Conservation (phyloP, 2,888 invertebrate species). For the Nomada ferruginata region DNA sequence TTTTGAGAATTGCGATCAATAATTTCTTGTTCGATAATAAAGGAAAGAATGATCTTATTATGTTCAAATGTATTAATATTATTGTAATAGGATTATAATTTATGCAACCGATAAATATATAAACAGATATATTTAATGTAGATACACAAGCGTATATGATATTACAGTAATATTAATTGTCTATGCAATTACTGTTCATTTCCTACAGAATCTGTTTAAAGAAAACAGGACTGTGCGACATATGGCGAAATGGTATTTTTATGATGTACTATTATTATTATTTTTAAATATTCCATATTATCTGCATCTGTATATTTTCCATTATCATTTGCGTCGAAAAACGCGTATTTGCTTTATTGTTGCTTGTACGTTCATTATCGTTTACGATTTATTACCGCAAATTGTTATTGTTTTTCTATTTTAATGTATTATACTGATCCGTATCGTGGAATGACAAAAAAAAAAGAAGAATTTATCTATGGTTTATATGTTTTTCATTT, state of each 20-base stretch:
- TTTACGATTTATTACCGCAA: constrained; percentile 12
- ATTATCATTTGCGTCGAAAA: constrained; percentile 28
- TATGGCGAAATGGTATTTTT: constrained; percentile 15
- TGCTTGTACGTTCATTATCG: constrained; percentile 18
- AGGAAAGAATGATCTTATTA: neutral
- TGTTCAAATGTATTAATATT: constrained; percentile 36
- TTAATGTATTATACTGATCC: constrained; percentile 35
- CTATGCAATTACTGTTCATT: constrained; percentile 3
- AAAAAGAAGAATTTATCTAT: neutral
- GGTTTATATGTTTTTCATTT: neutral
- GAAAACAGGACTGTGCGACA: neutral
- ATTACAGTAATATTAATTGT: constrained; percentile 42
- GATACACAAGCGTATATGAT: constrained; percentile 24
- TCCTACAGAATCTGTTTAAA: constrained; percentile 1
- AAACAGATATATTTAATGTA: constrained; percentile 20
- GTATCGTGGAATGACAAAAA: neutral
- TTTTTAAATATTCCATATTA: neutral
- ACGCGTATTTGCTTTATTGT: constrained; percentile 8
- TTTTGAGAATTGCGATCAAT: neutral
- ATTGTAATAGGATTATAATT: constrained; percentile 33
- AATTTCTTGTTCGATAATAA: neutral
- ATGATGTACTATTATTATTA: constrained; percentile 26
- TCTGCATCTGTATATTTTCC: constrained; percentile 52
- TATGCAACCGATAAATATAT: constrained; percentile 27
- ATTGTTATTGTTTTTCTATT: constrained; percentile 53